Conservation (phyloP, 2,888 invertebrate species). For the Halocaridina rubra region DNA sequence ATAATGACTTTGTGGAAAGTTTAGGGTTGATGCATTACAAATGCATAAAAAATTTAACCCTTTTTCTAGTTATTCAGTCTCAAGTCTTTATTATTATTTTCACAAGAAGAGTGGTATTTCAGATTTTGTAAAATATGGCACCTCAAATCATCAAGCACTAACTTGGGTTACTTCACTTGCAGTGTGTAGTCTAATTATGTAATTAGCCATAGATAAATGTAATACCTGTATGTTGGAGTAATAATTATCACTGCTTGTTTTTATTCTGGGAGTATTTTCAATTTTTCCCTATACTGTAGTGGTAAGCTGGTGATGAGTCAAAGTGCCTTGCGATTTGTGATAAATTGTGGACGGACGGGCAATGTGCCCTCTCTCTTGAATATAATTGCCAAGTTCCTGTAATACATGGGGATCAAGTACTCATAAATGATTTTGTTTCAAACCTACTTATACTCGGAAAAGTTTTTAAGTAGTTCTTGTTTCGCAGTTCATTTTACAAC, state of each 20-base stretch:
- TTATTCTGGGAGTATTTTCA: too few relatives aligned
- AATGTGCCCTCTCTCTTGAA: slow-evolving; percentile 52
- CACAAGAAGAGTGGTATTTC: slow-evolving; percentile 43
- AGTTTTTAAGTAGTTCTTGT: too few relatives aligned
- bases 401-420: slow-evolving; percentile 57
- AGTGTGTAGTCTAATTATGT: too few relatives aligned
- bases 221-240: too few relatives aligned
- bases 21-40: slow-evolving; percentile 57
- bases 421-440: slow-evolving; percentile 5
- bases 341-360: slow-evolving; percentile 59
- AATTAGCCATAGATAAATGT: too few relatives aligned
- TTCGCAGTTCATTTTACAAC: too few relatives aligned
- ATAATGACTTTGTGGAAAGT: slow-evolving; percentile 55
- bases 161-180: too few relatives aligned
- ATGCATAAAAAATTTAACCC: slow-evolving; percentile 44
- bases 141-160: slow-evolving; percentile 52
- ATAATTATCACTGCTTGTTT: too few relatives aligned
- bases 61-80: slow-evolving; percentile 52
- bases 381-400: slow-evolving; percentile 59
- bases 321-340: slow-evolving; percentile 60
- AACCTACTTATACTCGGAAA: background rate
- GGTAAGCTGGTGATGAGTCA: slow-evolving; percentile 60
- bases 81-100: slow-evolving; percentile 40
- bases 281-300: slow-evolving; percentile 55
- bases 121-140: slow-evolving; percentile 50